phyloP scores from a whole-genome alignment of 1,140 invertebrate genomes.

The Sycophila sp. region DNA sequence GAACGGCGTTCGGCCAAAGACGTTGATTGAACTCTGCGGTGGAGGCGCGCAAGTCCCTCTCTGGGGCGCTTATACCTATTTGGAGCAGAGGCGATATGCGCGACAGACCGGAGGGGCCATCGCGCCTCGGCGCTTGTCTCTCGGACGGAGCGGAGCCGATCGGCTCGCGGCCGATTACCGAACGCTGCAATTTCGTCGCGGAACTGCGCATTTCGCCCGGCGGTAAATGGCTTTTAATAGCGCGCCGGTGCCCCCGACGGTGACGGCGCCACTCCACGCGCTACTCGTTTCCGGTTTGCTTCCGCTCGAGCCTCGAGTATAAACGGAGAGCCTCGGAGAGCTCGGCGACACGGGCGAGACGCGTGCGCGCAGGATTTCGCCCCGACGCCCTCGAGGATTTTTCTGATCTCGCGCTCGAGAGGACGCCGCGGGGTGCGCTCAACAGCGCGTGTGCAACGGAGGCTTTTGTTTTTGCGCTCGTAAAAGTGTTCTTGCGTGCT shows the following conservation, averaged over 20 bases:
- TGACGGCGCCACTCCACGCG: neutral
- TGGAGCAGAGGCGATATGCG: too few relatives aligned
- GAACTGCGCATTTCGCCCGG: neutral
- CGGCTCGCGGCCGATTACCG: neutral
- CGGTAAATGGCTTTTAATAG: constrained; percentile 29
- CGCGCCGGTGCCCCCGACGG: neutral
- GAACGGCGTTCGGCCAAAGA: neutral
- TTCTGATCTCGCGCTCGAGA: neutral
- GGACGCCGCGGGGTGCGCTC: too few relatives aligned
- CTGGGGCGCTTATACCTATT: too few relatives aligned
- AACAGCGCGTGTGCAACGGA: too few relatives aligned
- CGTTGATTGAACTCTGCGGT: constrained; percentile 6
- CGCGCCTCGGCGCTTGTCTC: too few relatives aligned
- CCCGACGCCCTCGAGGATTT: neutral
- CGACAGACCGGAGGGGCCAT: too few relatives aligned
- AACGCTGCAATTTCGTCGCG: constrained; percentile 4
- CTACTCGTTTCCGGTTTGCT: constrained; percentile 20
- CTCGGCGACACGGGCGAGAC: constrained; percentile 9
- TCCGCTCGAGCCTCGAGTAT: neutral
- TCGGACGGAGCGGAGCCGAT: too few relatives aligned
- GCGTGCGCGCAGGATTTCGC: neutral
- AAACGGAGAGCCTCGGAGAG: neutral
- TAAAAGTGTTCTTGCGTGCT: neutral
- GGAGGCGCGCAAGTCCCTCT: too few relatives aligned
- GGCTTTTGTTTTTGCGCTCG: too few relatives aligned